phyloP scores from a whole-genome alignment of 2,797 vertebrate species.

The Champsocephalus esox region DNA sequence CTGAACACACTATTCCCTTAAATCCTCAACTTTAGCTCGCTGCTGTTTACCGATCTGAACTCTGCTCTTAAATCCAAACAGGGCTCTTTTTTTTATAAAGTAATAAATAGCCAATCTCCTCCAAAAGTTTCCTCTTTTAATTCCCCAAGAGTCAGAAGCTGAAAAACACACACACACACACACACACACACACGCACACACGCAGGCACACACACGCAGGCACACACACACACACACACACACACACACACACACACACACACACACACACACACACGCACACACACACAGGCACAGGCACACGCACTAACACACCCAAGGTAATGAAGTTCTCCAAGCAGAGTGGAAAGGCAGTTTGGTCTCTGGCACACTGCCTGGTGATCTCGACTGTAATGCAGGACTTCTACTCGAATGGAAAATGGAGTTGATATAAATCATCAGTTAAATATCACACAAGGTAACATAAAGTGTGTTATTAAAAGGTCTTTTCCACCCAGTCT shows the following conservation, averaged over 20 bases:
- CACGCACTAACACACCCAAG: not conserved
- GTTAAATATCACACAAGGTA: not conserved
- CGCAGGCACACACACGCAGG: not conserved
- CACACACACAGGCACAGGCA: not conserved
- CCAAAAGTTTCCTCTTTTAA: slow-evolving; percentile 10
- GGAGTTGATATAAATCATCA: slow-evolving; percentile 27
- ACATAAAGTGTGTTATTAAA: slow-evolving; percentile 26
- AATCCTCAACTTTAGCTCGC: slow-evolving; percentile 19
- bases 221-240: no score
- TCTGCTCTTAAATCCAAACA: not conserved
- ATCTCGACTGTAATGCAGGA: slow-evolving; percentile 28
- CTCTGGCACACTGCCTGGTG: slow-evolving; percentile 33
- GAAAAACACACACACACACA: not conserved
- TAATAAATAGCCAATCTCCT: not conserved
- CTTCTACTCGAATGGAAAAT: slow-evolving; percentile 20
- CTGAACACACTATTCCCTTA: not conserved
- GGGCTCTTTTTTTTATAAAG: not conserved
- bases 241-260: no score
- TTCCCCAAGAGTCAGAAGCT: not conserved
- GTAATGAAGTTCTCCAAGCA: slow-evolving; percentile 31
- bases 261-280: no score
- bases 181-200: not conserved
- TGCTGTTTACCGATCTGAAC: not conserved
- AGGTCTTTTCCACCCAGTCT: not conserved
- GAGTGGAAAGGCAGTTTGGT: slow-evolving; percentile 21